Percentiles rank a stretch among this genome's conserved stretches.
Conservation (phyloP, 2,888 invertebrate genomes). For the Smittia aterrima region DNA sequence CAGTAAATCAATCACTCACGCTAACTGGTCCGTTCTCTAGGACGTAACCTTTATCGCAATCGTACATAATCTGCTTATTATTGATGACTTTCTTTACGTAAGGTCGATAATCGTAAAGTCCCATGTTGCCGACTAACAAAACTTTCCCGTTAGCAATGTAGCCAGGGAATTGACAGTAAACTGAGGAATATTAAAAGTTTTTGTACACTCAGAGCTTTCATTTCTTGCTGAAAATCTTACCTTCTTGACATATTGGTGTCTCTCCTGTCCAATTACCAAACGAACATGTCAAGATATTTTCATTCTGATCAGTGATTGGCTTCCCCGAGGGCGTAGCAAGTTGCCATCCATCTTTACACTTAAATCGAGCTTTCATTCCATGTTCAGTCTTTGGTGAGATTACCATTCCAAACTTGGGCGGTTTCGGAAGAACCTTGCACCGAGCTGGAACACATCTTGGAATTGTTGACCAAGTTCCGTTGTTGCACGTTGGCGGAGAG, state of each 20-base stretch:
- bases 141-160: conserved; percentile 86
- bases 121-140: conserved; percentile 91
- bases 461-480: conserved; percentile 94
- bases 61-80: conserved; percentile 94
- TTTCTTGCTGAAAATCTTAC: no score
- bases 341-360: conserved; percentile 89
- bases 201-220: no score
- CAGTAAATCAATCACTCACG: background rate
- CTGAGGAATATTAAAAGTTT: conserved; percentile 53
- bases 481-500: conserved; percentile 80
- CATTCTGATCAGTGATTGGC: conserved; percentile 53
- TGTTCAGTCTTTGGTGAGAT: conserved; percentile 97
- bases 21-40: conserved; percentile 71
- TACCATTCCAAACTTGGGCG: conserved; percentile 91
- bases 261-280: conserved; percentile 95
- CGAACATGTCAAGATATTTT: conserved; percentile 79
- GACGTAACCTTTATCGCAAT: conserved; percentile 89
- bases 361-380: conserved; percentile 86
- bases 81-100: conserved; percentile 89
- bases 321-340: conserved; percentile 66
- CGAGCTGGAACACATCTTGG: conserved; percentile 81
- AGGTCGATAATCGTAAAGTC: conserved; percentile 89
- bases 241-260: conserved; percentile 80
- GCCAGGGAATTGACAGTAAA: conserved; percentile 92
- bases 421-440: conserved; percentile 78